Evolutionary conservation across 35 echinoderm and acorn worm genomes (phyloP).

Genomic region (Eucidaris tribuloides): DNA sequence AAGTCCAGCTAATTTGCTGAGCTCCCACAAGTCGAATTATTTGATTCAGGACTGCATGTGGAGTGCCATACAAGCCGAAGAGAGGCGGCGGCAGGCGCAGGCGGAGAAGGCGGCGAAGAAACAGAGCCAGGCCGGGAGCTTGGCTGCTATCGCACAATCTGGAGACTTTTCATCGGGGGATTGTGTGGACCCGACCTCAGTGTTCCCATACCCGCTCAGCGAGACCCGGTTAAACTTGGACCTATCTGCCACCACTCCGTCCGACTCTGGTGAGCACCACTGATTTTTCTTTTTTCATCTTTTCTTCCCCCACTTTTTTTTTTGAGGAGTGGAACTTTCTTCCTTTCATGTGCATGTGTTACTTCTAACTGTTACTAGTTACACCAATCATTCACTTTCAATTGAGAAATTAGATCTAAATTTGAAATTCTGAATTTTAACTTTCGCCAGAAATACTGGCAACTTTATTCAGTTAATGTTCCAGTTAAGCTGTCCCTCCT

Average conservation of each 20-base stretch:
- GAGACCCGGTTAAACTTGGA: slow-evolving; percentile 79
- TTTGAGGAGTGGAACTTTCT: too few species aligned
- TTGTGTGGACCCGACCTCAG: slow-evolving; percentile 93
- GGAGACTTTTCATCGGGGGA: slow-evolving; percentile 24
- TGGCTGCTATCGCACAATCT: not conserved
- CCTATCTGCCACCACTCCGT: slow-evolving; percentile 65
- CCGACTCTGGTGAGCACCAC: slow-evolving; percentile 97
- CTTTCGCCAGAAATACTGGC: too few species aligned
- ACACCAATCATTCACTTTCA: too few species aligned
- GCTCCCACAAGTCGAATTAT: slow-evolving; percentile 36
- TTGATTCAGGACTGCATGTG: slow-evolving; percentile 99
- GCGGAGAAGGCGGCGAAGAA: slow-evolving; percentile 30
- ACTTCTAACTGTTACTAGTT: too few species aligned
- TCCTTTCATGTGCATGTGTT: too few species aligned
- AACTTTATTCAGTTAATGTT: too few species aligned
- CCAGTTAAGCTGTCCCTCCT: too few species aligned
- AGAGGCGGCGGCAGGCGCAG: slow-evolving; percentile 34
- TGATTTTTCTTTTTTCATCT: too few species aligned
- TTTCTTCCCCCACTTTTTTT: too few species aligned
- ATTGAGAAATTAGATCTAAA: too few species aligned
- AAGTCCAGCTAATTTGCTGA: not conserved
- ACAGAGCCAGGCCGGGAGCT: not conserved
- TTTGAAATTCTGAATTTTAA: too few species aligned
- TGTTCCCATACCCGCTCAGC: slow-evolving; percentile 94
- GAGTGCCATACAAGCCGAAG: slow-evolving; percentile 63